Base-by-base conservation (phyloP, 2,888 invertebrate species). In the Xestia xanthographa region DNA sequence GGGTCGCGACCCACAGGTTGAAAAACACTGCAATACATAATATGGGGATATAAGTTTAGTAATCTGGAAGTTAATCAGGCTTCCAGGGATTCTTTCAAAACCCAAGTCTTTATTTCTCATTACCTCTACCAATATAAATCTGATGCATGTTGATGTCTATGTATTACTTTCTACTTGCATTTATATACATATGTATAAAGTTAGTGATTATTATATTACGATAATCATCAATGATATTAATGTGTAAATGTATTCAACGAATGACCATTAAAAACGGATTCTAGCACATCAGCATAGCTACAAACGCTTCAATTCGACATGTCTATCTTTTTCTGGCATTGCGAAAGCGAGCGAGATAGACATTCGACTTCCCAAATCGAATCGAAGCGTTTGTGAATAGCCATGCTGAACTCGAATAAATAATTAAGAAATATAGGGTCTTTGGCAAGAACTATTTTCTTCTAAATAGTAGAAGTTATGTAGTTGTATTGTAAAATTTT, bases 211-310 rank as follows among this genome's bases (percentile, higher is more conserved):
- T 56, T 67, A 73, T 68, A 70, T 65, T 58, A 70, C 20, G n/a
- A 41, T 79, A 82, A 84, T 82, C 72, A 66, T 72, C 50, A 75
- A 73, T 84, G 72, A 77, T 79, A 75, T 77, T 69, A 77, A 70
- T 75, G 82, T 82, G 74, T 74, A 74, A 81, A 77, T 84, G 75
- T 77, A 65, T 75, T 82, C 85, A 87, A 78, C 72, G 43, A 85
- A 80, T 75, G 67, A 83, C 75, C 66, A 82, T 79, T 79, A 38
- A 66, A 65, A 63, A 38, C 58, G 45, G 56, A 79, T 80, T 82
- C 74, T 70, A 65, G 82, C 74, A 82, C 77, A 79, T 84, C 45
- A 41, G 9, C 41, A 41, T 41, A 41, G 41, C 41, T 41, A 41
- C 41, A 41, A 41, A 41, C 41, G 41, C 9, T 41, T 41, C 1